phyloP scores from a whole-genome alignment of 2,113 vertebrate genomes.

The Mungos mungo region DNA sequence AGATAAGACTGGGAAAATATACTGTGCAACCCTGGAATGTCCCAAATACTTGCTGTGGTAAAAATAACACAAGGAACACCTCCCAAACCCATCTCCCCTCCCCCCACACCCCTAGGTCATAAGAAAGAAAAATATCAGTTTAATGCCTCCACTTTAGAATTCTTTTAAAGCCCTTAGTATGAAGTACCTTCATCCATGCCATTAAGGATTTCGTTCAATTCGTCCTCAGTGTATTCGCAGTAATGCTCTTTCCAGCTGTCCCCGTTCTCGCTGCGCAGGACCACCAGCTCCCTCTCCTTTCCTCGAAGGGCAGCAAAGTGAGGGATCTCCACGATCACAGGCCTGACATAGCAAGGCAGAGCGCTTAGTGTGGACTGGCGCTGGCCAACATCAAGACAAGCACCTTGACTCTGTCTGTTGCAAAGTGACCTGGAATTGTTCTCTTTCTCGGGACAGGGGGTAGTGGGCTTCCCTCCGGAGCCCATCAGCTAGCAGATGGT shows the following conservation, averaged over 20 bases:
- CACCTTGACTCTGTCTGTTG: slow-evolving; percentile 83
- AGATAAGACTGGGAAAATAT: background rate
- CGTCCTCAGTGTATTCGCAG: slow-evolving; percentile 95
- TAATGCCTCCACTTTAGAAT: background rate
- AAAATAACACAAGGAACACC: background rate
- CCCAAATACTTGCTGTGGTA: background rate
- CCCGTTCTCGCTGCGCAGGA: slow-evolving; percentile 96
- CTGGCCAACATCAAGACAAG: slow-evolving; percentile 65
- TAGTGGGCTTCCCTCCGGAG: background rate
- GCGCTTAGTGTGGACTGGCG: slow-evolving; percentile 71
- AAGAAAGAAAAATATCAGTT: background rate
- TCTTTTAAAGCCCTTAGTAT: background rate
- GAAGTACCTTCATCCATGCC: slow-evolving; percentile 96
- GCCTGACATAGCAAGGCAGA: slow-evolving; percentile 87
- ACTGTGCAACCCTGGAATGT: background rate
- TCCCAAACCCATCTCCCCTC: background rate
- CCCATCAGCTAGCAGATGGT: background rate
- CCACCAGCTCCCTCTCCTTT: slow-evolving; percentile 96
- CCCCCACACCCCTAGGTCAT: background rate
- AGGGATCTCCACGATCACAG: slow-evolving; percentile 98
- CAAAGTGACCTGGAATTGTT: slow-evolving; percentile 88
- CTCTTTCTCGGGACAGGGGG: slow-evolving; percentile 47
- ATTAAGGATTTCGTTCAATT: slow-evolving; percentile 96
- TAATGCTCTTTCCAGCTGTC: slow-evolving; percentile 99
- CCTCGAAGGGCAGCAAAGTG: slow-evolving; percentile 97